Conservation (phyloP, 2,797 vertebrate genomes). For the Clamator glandarius region DNA sequence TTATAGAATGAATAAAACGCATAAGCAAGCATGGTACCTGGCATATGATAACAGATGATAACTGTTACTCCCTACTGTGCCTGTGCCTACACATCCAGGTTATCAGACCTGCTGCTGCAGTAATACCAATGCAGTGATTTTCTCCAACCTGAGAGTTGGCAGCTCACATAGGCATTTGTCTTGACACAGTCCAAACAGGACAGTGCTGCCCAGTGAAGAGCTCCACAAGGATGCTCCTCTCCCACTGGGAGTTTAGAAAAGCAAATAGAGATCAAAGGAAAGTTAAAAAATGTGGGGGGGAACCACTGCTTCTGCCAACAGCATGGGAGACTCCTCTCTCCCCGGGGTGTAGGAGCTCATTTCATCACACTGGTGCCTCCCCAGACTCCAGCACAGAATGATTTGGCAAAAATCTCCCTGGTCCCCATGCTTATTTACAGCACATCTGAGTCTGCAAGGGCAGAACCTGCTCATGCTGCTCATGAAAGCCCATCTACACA, state of each 20-base stretch:
- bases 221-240: neutral
- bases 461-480: too few relatives aligned
- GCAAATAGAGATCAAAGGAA: neutral
- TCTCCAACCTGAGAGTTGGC: neutral
- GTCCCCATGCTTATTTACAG: too few relatives aligned
- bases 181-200: neutral
- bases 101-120: neutral
- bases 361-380: too few relatives aligned
- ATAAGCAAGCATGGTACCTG: neutral
- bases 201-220: neutral
- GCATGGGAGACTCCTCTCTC: too few relatives aligned
- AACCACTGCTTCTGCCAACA: too few relatives aligned
- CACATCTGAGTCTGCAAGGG: too few relatives aligned
- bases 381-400: too few relatives aligned
- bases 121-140: neutral
- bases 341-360: too few relatives aligned
- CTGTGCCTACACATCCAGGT: neutral
- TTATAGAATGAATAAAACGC: neutral
- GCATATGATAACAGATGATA: neutral
- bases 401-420: too few relatives aligned
- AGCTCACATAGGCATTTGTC: neutral
- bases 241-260: neutral
- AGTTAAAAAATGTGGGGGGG: too few relatives aligned
- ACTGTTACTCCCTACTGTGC: neutral
- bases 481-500: too few relatives aligned